These are phyloP conservation scores for Riparia riparia DNA, from an alignment of 2,113 vertebrate genomes.

Conservation along the genomic window DNA sequence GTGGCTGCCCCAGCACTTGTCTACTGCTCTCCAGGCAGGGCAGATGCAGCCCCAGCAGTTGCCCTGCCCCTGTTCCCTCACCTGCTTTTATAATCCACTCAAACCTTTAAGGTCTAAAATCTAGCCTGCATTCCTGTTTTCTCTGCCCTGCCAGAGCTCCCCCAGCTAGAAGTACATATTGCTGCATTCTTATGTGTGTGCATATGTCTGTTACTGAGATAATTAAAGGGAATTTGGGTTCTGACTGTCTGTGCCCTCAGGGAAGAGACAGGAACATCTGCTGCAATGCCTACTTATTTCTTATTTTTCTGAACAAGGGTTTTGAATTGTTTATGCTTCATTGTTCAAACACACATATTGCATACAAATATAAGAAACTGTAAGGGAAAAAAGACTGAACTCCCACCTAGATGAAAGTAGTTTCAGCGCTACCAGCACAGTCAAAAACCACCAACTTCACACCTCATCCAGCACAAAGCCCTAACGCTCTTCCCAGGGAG, in stretches of 20 bases:
- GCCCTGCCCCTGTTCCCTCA: neutral
- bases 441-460: neutral
- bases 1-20: fast-evolving
- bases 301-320: conserved; percentile 35
- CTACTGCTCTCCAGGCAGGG: neutral
- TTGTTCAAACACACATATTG: conserved; percentile 34
- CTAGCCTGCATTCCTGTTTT: neutral
- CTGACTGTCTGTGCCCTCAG: conserved; percentile 52
- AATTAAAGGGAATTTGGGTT: conserved; percentile 56
- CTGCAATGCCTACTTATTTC: conserved; percentile 18
- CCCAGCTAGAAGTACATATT: neutral
- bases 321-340: conserved; percentile 54
- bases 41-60: fast-evolving
- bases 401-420: conserved; percentile 69
- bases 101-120: neutral
- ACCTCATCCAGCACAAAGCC: neutral
- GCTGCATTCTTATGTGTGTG: neutral
- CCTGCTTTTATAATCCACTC: neutral
- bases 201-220: neutral
- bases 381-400: conserved; percentile 27
- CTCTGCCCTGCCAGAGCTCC: neutral
- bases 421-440: conserved; percentile 13
- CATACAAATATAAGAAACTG: conserved; percentile 44
- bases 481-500: neutral
- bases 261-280: conserved; percentile 64